Evolutionary conservation across 2,113 vertebrate species (phyloP).

Genomic region (Perccottus glenii): DNA sequence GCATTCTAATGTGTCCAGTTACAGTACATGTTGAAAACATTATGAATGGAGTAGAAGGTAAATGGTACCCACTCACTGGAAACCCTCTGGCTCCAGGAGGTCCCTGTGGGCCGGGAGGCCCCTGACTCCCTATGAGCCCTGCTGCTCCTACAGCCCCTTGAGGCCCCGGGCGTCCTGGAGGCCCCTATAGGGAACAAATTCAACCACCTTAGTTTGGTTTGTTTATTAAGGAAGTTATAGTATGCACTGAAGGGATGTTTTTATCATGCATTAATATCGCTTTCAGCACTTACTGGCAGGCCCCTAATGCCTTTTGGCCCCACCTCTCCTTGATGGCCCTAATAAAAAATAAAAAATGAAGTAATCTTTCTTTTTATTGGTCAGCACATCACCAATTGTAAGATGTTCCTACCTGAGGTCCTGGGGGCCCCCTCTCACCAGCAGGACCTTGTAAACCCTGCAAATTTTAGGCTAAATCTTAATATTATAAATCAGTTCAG

Average conservation of each 20-base stretch:
- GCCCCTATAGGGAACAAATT: constrained; percentile 65
- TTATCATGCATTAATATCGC: background rate
- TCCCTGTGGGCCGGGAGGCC: constrained; percentile 66
- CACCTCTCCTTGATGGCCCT: constrained; percentile 78
- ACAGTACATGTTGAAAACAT: background rate
- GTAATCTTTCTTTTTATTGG: background rate
- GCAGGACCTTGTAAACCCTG: constrained; percentile 77
- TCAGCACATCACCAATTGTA: background rate
- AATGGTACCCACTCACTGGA: constrained; percentile 78
- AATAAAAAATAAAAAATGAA: constrained; percentile 2
- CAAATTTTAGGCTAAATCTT: no score
- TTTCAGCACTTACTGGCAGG: constrained; percentile 69
- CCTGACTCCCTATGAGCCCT: constrained; percentile 71
- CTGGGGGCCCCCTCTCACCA: constrained; percentile 74
- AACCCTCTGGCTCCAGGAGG: constrained; percentile 69
- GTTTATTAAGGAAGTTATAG: no score
- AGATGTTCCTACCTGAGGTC: constrained; percentile 73
- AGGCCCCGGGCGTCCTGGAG: constrained; percentile 63
- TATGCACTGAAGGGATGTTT: no score
- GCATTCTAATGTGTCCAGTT: background rate
- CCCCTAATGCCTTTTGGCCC: constrained; percentile 80
- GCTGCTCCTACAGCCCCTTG: constrained; percentile 67
- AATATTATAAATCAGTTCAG: no score
- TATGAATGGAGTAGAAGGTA: constrained; percentile 5
- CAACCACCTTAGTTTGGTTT: no score